Base-by-base conservation (phyloP, 2,888 invertebrate genomes). In the Drosophila colorata region DNA sequence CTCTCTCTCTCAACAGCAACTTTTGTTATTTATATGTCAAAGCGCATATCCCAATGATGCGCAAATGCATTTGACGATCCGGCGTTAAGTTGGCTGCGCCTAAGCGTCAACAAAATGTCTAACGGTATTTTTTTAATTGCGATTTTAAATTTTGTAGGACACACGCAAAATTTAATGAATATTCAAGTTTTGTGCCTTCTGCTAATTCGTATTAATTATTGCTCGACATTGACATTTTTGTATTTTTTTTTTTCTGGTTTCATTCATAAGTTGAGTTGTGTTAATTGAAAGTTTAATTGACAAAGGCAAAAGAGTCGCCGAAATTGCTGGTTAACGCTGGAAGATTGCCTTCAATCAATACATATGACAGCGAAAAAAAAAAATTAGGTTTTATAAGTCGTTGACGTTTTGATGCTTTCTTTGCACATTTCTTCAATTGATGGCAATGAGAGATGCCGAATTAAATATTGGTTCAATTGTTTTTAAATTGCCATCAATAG, bases 401-500 rank as follows among this genome's bases (percentile, higher is more conserved):
- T 47, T 49, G 18, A 28, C 38, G 11, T 55, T 46, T 23, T 41
- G 11, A 59, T 73, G 69, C 61, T 65, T 64, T 71, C 53, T 53
- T 66, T 76, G 74, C 49, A 38, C 59, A 69, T 67, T 75, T 66
- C 56, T 63, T 85, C 71, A 83, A 83, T 87, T 83, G 86, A 78
- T 59, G 61, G 53, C 82, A 79, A 70, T 69, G 73, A 60, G 63
- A 38, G 43, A 41, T 47, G 56, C 18, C 66, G 41, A 81, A 81
- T 81, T 71, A 72, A 82, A 88, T 84, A 74, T 67, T 66, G 73
- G 73, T 53, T 86, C 86, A 88, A 86, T 86, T 86, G 87, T 74
- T 84, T 87, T 87, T 87, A 78, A 87, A 87, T 86, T 88, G 80
- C 78, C 80, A 67, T 87, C 86, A 86, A 86, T 86, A 80, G 85